These are phyloP conservation scores for Heliconius himera DNA, from an alignment of 1,140 invertebrate genomes.

Conservation along the genomic window DNA sequence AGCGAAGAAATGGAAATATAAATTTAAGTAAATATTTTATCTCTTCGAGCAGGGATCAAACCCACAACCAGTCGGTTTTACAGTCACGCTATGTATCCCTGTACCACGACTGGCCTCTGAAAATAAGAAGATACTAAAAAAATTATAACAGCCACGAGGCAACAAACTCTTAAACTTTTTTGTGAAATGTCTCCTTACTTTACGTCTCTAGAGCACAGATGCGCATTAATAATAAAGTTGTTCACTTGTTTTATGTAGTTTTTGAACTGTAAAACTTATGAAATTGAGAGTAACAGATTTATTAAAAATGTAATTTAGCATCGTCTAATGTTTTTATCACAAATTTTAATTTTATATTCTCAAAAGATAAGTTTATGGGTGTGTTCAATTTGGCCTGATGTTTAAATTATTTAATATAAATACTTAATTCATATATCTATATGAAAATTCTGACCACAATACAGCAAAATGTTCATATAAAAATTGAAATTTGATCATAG, in stretches of 20 bases:
- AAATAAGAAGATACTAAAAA: neutral
- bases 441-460: too few relatives aligned
- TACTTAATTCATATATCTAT: too few relatives aligned
- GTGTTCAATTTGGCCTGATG: too few relatives aligned
- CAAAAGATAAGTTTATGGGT: too few relatives aligned
- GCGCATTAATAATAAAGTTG: constrained; percentile 10
- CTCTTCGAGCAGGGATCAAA: too few relatives aligned
- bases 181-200: neutral
- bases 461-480: neutral
- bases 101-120: neutral
- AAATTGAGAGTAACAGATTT: neutral
- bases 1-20: too few relatives aligned
- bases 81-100: too few relatives aligned
- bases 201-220: constrained; percentile 3
- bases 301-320: neutral
- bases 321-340: too few relatives aligned
- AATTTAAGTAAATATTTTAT: too few relatives aligned
- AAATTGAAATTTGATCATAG: neutral
- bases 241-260: constrained; percentile 2
- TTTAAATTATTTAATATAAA: too few relatives aligned
- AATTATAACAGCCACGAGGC: neutral
- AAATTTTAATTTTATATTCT: too few relatives aligned
- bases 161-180: neutral
- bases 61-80: too few relatives aligned
- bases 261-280: neutral